Conservation (phyloP, 2,113 vertebrate genomes). For the Patagioenas fasciata region DNA sequence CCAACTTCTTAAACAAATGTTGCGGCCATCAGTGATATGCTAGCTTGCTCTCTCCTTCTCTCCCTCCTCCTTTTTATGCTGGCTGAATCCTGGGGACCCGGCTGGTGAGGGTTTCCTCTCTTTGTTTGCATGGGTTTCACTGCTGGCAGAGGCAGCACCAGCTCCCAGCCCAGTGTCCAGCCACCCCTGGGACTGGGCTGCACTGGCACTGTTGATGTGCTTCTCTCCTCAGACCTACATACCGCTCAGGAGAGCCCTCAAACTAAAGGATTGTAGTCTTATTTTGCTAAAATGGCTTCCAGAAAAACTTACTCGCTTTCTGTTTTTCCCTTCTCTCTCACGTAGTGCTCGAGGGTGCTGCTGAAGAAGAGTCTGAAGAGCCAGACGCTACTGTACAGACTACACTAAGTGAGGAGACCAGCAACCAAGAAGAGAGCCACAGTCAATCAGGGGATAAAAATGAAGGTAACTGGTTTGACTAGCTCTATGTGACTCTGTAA, state of each 20-base stretch:
- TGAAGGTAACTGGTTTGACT: constrained; percentile 75
- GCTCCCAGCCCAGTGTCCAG: neutral
- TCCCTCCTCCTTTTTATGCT: neutral
- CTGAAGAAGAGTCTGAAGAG: constrained; percentile 54
- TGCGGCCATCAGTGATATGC: rapidly evolving
- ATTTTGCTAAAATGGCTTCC: neutral
- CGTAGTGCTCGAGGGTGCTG: constrained; percentile 59
- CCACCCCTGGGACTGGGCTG: rapidly evolving
- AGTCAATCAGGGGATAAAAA: constrained; percentile 64
- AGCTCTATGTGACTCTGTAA: neutral
- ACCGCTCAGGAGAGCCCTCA: neutral
- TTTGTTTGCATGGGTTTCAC: neutral
- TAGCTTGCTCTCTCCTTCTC: neutral
- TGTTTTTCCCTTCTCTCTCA: neutral
- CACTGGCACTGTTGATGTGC: neutral
- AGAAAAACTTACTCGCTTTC: neutral
- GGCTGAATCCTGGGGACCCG: neutral
- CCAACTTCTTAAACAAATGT: neutral
- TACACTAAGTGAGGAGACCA: constrained; percentile 33
- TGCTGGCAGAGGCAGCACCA: neutral
- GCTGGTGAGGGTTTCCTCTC: neutral
- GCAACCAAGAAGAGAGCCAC: constrained; percentile 17
- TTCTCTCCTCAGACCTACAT: neutral
- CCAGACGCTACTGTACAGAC: constrained; percentile 20
- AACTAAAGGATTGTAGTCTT: neutral